phyloP scores from a whole-genome alignment of 2,797 vertebrate genomes.

The Paratrypauchen microcephalus region DNA sequence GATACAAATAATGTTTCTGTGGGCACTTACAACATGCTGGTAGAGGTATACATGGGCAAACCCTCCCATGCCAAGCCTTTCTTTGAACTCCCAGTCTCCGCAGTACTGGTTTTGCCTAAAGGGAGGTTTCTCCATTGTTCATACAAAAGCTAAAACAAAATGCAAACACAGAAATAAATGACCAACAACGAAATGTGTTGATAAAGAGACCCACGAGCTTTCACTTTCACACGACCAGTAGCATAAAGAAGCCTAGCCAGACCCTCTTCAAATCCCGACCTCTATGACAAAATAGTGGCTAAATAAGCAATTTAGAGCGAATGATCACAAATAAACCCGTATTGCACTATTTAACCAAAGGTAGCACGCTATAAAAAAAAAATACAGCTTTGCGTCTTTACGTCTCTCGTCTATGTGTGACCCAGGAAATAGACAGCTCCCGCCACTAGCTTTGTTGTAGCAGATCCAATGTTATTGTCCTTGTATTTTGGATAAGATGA shows the following conservation, averaged over 20 bases:
- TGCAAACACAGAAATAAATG: neutral
- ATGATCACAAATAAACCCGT: neutral
- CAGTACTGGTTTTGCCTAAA: constrained; percentile 78
- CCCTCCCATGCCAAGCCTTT: constrained; percentile 88
- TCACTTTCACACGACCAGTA: neutral
- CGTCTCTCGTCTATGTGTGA: neutral
- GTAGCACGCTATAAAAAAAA: neutral
- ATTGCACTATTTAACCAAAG: accelerated
- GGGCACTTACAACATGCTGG: constrained; percentile 81
- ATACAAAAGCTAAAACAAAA: constrained; percentile 20
- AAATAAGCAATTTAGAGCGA: neutral
- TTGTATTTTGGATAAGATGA: neutral
- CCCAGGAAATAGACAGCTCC: constrained; percentile 54
- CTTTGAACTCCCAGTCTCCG: constrained; percentile 90
- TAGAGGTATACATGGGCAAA: constrained; percentile 93
- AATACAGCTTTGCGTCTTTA: constrained; percentile 2
- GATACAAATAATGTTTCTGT: neutral
- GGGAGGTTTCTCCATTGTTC: constrained; percentile 76
- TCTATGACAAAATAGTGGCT: constrained; percentile 9
- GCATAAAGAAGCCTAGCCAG: constrained; percentile 38
- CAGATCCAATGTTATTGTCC: constrained; percentile 22
- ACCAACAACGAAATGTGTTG: neutral
- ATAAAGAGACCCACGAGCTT: neutral
- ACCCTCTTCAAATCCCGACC: constrained; percentile 13
- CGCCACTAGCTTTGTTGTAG: constrained; percentile 6